Evolutionary conservation across 2,888 invertebrate genomes (phyloP).

Genomic region (Cryptosula pallasiana): DNA sequence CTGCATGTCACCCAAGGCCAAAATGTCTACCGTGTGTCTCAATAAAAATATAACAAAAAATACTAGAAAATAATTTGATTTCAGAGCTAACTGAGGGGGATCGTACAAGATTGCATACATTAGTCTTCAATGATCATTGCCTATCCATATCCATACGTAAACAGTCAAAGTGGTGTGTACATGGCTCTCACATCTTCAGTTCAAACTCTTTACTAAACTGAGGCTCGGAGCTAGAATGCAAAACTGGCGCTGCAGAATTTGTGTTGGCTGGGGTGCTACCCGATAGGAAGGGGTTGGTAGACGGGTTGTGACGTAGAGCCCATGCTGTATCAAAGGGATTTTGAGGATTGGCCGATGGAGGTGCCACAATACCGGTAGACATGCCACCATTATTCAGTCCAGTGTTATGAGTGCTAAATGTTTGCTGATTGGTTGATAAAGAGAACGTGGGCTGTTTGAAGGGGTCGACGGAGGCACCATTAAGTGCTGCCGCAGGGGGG

Average conservation of each 20-base stretch:
- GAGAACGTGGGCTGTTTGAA: background rate
- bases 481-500: background rate
- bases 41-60: no score
- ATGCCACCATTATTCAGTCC: slow-evolving; percentile 13
- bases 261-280: background rate
- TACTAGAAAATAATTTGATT: no score
- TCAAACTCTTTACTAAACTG: slow-evolving; percentile 24
- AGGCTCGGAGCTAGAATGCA: background rate
- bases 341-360: slow-evolving; percentile 12
- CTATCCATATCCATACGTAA: no score
- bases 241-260: background rate
- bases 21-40: no score
- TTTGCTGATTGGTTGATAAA: slow-evolving; percentile 7
- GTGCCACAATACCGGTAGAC: background rate
- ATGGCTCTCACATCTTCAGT: slow-evolving; percentile 22
- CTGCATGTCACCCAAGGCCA: no score
- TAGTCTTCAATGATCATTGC: no score
- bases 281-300: slow-evolving; percentile 21
- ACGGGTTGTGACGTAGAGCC: slow-evolving; percentile 55
- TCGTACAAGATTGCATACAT: no score
- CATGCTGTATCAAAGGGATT: slow-evolving; percentile 80
- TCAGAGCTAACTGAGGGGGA: no score
- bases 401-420: background rate
- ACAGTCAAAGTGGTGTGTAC: no score
- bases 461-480: background rate